Evolutionary conservation across 2,888 invertebrate species (phyloP).

Genomic region (Heliconius erato): DNA sequence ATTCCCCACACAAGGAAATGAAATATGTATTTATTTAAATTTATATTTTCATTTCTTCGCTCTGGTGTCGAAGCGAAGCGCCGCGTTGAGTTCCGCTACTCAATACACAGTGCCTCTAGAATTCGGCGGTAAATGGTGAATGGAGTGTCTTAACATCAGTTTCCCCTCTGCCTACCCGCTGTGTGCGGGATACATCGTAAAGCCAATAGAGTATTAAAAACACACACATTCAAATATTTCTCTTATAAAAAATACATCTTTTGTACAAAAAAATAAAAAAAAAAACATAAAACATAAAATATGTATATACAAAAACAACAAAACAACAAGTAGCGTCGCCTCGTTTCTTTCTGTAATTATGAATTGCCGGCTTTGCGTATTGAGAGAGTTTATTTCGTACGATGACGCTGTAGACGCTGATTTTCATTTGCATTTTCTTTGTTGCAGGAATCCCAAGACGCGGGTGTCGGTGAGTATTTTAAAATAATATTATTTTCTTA

Average conservation of each 20-base stretch:
- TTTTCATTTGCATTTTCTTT: constrained; percentile 58
- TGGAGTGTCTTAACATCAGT: neutral
- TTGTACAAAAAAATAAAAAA: neutral
- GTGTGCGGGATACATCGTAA: neutral
- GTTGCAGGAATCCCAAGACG: constrained; percentile 80
- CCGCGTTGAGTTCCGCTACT: no score
- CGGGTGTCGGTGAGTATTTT: constrained; percentile 71
- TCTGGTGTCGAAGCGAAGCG: neutral
- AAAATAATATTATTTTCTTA: neutral
- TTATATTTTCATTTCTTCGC: neutral
- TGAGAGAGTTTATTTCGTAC: constrained; percentile 30
- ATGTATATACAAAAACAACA: neutral
- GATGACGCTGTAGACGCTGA: constrained; percentile 55
- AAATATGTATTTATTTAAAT: neutral
- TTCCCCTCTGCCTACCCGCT: neutral
- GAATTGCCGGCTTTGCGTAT: constrained; percentile 64
- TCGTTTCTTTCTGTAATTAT: constrained; percentile 56
- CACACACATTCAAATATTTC: neutral
- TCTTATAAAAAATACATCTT: neutral
- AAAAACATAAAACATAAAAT: neutral
- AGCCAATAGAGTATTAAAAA: neutral
- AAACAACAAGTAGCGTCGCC: constrained; percentile 14
- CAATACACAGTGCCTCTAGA: no score
- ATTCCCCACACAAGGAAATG: no score
- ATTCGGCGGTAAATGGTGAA: no score